Percentiles rank a stretch among this genome's conserved stretches.
These are phyloP conservation scores for Zhuqinia jingwanae DNA, from an alignment of 2,888 invertebrate genomes.

Conservation along the genomic window DNA sequence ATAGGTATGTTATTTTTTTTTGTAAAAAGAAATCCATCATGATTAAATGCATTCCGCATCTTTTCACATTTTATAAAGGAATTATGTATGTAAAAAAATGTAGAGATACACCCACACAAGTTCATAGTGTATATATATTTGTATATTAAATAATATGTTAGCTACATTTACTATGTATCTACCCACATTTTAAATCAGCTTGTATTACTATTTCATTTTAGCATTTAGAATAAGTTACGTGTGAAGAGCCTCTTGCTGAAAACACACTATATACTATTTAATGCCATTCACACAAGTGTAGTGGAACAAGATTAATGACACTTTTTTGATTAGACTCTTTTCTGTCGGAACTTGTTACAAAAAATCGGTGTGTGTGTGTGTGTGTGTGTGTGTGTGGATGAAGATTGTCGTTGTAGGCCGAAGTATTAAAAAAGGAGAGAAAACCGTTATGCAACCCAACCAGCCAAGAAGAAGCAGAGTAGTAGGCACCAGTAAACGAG, in stretches of 20 bases:
- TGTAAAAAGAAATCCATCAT: too few relatives aligned
- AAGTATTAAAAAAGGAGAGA: too few relatives aligned
- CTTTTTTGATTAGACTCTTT: constrained; percentile 53
- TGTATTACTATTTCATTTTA: constrained; percentile 13
- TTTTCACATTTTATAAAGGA: too few relatives aligned
- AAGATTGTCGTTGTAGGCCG: background rate
- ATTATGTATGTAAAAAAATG: too few relatives aligned
- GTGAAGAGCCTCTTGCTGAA: background rate
- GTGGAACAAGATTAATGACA: constrained; percentile 66
- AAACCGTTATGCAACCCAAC: constrained; percentile 23
- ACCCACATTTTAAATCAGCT: background rate
- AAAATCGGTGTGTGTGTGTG: constrained; percentile 51
- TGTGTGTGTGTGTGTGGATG: too few relatives aligned
- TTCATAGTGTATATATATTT: too few relatives aligned
- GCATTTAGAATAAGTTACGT: background rate
- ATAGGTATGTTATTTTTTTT: too few relatives aligned
- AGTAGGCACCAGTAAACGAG: constrained; percentile 15
- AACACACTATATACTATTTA: background rate
- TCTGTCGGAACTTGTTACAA: constrained; percentile 50
- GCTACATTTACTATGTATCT: background rate
- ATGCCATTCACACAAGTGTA: constrained; percentile 40
- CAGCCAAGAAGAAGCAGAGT: background rate
- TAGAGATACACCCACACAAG: too few relatives aligned
- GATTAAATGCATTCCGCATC: too few relatives aligned
- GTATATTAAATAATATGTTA: background rate